Evolutionary conservation across 1,140 invertebrate genomes (phyloP).

Genomic region (Mylabris phalerata): DNA sequence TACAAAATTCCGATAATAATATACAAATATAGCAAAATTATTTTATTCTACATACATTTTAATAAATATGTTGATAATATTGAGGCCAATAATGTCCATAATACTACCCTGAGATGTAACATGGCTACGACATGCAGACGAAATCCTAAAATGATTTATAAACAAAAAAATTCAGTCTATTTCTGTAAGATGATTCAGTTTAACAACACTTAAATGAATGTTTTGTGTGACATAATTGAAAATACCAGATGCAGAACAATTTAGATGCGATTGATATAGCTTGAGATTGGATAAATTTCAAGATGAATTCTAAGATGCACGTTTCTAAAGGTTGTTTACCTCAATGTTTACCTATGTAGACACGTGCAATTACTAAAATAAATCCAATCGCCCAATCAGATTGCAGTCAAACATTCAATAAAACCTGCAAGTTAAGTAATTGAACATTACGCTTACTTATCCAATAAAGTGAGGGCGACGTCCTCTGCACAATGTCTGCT

Average conservation of each 20-base stretch:
- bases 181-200: neutral
- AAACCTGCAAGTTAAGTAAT: slow-evolving; percentile 7
- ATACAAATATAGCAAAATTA: neutral
- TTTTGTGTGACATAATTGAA: no score
- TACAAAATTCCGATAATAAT: neutral
- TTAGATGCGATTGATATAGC: no score
- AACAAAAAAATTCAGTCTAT: slow-evolving; percentile 2
- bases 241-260: no score
- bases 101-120: neutral
- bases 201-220: no score
- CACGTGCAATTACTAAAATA: slow-evolving; percentile 23
- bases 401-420: slow-evolving; percentile 1
- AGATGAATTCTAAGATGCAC: no score
- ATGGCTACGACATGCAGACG: slow-evolving; percentile 4
- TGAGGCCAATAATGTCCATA: slow-evolving; percentile 5
- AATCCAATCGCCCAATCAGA: slow-evolving; percentile 10
- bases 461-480: slow-evolving; percentile 15
- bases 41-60: slow-evolving; percentile 4
- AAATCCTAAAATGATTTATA: neutral
- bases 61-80: neutral
- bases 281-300: no score
- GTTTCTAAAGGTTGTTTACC: slow-evolving; percentile 22
- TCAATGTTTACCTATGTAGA: slow-evolving; percentile 21
- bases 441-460: neutral
- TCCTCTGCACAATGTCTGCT: slow-evolving; percentile 7